Base-by-base conservation (phyloP, 2,113 vertebrate species). In the Plestiodon gilberti region DNA sequence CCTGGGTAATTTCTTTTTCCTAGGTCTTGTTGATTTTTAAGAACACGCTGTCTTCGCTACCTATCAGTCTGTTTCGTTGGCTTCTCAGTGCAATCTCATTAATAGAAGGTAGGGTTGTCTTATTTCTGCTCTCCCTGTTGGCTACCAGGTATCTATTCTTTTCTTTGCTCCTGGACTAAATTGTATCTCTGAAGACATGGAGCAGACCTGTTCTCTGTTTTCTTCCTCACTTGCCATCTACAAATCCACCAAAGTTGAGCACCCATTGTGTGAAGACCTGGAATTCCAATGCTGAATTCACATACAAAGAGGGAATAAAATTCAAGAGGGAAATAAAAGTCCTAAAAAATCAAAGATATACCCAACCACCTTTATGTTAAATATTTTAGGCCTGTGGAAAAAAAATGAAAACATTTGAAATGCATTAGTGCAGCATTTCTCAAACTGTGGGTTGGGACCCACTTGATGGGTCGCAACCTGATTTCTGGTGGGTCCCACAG, bases 1-100 rank as follows among this genome's bases (percentile, higher is more conserved):
- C 87, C 3, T 25, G 91, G 89, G 85, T 84, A 85, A 87, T 91
- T 92, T 85, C 30, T 23, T 92, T n/a, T 83, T 86, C 17, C 33
- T 84, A 22, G 69, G 88, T 75, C 67, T 84, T 82, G 83, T 91
- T 83, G 92, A 89, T 92, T 78, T 90, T 76, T 81, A 78, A 74
- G 55, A 92, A 48, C 64, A 82, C 38, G 43, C 6, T 25, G 0
- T 71, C 69, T 88, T 7, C 0, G 0, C 65, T 91, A 64, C 78
- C 23, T 78, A 79, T 38, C 67, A 52, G 84, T 84, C 77, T 33
- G 15, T 61, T 64, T 40, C 61, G 83, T 82, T 61, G 74, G 14
- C 40, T 76, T 78, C 80, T 84, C 20, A 23, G 78, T 65, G 73
- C 40, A 70, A 35, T 85, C 48, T 87, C 78, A 67, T 71, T 81